Percentiles rank a stretch among this genome's conserved stretches.
Conservation (phyloP, 2,113 vertebrate genomes). For the Erythrocebus patas region DNA sequence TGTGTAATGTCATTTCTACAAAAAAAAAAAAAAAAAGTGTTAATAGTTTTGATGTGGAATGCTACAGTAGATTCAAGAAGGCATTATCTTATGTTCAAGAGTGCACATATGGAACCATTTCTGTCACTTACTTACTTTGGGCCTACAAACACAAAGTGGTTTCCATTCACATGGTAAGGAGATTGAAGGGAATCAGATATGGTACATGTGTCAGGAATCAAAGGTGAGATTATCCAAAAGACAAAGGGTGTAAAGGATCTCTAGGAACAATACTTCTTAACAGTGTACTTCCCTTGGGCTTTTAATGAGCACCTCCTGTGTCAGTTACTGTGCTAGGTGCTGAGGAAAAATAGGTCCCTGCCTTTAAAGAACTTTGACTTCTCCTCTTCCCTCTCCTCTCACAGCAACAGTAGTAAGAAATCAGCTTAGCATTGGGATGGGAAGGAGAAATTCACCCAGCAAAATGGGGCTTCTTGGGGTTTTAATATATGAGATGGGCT, state of each 20-base stretch:
- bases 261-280: not conserved
- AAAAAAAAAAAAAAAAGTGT: not conserved
- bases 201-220: not conserved
- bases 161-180: not conserved
- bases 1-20: not conserved
- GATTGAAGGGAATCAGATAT: not conserved
- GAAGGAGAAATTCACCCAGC: not conserved
- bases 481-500: not conserved
- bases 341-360: not conserved
- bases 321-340: not conserved
- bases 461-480: not conserved
- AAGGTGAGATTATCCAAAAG: not conserved
- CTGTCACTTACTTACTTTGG: not conserved
- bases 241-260: not conserved
- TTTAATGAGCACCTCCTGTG: not conserved
- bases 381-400: not conserved
- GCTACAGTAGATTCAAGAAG: not conserved
- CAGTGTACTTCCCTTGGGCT: not conserved
- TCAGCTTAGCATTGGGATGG: not conserved
- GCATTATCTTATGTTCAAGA: not conserved
- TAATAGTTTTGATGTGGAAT: not conserved
- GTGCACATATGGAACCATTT: not conserved
- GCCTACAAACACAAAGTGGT: not conserved
- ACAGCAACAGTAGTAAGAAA: not conserved
- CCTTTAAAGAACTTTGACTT: not conserved